Evolutionary conservation across 2,113 vertebrate genomes (phyloP).

Genomic region (Cervus canadensis): DNA sequence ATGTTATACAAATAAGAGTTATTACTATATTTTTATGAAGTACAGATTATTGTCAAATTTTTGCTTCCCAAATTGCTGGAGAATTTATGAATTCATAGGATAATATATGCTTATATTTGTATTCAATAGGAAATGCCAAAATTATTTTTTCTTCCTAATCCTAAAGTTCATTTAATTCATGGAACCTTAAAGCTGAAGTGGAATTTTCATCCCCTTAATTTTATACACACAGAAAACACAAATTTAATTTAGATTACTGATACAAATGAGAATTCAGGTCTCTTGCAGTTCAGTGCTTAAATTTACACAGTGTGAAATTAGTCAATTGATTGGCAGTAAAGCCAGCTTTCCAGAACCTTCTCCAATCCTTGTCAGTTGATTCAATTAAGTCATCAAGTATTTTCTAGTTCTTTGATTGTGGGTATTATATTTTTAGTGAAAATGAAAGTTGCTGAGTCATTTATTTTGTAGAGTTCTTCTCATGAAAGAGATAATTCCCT

Average conservation of each 20-base stretch:
- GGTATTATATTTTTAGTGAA: not conserved
- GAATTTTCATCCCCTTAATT: not conserved
- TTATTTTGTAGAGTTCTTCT: not conserved
- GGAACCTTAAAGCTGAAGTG: not conserved
- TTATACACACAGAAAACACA: not conserved
- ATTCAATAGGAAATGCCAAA: not conserved
- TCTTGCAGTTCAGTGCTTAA: not conserved
- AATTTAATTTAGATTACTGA: not conserved
- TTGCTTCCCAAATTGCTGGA: not conserved
- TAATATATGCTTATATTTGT: not conserved
- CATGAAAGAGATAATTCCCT: not conserved
- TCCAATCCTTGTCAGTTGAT: not conserved
- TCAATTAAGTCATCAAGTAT: not conserved
- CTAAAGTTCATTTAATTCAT: not conserved
- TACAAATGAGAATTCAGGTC: not conserved
- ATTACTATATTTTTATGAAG: not conserved
- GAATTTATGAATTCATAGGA: not conserved
- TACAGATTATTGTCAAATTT: not conserved
- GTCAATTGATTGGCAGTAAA: not conserved
- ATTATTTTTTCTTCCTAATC: not conserved
- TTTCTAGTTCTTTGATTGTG: not conserved
- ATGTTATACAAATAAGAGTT: not conserved
- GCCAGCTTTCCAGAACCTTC: not conserved
- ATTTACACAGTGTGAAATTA: not conserved
- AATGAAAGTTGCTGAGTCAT: not conserved